Evolutionary conservation across 1,140 invertebrate genomes (phyloP).

Genomic region (Nymphalis io): DNA sequence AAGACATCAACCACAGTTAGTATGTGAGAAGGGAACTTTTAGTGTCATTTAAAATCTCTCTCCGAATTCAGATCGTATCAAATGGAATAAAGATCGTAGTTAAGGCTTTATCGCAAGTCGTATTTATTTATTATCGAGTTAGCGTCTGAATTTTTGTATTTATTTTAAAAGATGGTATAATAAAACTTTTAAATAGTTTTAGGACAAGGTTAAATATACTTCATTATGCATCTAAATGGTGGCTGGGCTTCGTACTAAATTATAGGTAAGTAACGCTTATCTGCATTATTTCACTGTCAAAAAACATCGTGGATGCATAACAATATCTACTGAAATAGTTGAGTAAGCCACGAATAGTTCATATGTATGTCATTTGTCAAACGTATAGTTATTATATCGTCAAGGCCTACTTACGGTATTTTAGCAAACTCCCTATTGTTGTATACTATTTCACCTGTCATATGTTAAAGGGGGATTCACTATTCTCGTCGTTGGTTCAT

Average conservation of each 20-base stretch:
- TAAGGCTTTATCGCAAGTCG: conserved; percentile 8
- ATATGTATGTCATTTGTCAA: too few species aligned
- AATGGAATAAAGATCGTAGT: conserved; percentile 45
- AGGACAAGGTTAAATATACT: background rate
- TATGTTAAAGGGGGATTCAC: too few species aligned
- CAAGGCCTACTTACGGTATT: too few species aligned
- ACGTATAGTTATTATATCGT: too few species aligned
- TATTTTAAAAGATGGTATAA: background rate
- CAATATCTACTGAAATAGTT: too few species aligned
- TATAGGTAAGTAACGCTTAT: too few species aligned
- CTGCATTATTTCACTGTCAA: too few species aligned
- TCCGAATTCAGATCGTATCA: conserved; percentile 47
- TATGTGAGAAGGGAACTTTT: conserved; percentile 29
- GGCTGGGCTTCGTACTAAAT: background rate
- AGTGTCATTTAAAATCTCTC: conserved; percentile 41
- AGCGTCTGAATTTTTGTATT: conserved; percentile 10
- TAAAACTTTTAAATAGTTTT: conserved; percentile 24
- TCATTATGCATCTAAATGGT: background rate
- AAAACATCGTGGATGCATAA: too few species aligned
- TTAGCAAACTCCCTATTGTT: too few species aligned
- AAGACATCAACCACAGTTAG: conserved; percentile 17
- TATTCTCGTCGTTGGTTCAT: too few species aligned
- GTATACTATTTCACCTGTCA: too few species aligned
- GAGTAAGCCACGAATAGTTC: too few species aligned
- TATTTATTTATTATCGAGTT: conserved; percentile 12